Evolutionary conservation across 2,113 vertebrate genomes (phyloP).

Genomic region (Catagonus wagneri): DNA sequence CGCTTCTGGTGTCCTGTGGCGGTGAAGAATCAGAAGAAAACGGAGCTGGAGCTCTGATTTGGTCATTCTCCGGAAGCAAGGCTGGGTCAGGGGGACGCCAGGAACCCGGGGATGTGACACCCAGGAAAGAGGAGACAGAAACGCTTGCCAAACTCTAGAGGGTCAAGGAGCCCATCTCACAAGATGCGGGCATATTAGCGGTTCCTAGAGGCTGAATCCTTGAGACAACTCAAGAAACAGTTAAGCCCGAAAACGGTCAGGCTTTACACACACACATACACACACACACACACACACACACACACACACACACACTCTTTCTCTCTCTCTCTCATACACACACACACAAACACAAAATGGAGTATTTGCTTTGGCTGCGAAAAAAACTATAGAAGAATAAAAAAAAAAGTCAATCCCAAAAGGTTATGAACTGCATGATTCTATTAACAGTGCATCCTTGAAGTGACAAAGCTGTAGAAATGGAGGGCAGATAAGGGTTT

Average conservation of each 20-base stretch:
- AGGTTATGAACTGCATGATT: neutral
- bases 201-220: neutral
- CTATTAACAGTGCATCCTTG: neutral
- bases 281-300: neutral
- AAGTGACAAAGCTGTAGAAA: neutral
- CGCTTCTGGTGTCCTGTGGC: too few species aligned
- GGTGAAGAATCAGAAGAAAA: neutral
- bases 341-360: neutral
- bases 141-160: neutral
- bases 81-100: neutral
- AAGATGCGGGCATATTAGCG: neutral
- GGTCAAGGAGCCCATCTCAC: neutral
- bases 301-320: neutral
- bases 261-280: neutral
- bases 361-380: neutral
- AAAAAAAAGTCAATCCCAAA: neutral
- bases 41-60: too few species aligned
- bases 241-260: neutral
- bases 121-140: neutral
- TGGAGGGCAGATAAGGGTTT: neutral
- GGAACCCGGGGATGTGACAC: neutral
- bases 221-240: neutral
- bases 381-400: neutral
- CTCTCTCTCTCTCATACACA: too few species aligned
- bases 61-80: neutral